A percentile compares a stretch with the other conserved stretches of the same genome.
Evolutionary conservation across 1,140 invertebrate species (phyloP).

Genomic region (Zeugodacus cucurbitae): DNA sequence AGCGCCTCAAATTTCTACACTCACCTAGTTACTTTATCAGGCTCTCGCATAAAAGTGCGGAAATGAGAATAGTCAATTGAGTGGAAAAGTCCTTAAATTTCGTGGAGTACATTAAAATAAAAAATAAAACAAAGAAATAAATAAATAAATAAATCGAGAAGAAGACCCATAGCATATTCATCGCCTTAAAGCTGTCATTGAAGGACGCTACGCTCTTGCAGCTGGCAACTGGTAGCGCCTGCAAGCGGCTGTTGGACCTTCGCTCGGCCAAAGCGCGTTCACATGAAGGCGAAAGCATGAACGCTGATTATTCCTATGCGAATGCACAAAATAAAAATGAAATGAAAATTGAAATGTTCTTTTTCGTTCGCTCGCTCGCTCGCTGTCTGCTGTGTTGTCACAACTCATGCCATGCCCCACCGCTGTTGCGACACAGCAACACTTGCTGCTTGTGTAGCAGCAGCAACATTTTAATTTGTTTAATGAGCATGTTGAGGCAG

Average conservation of each 20-base stretch:
- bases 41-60: background rate
- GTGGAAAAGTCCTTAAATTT: constrained; percentile 21
- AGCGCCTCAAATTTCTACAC: too few species aligned
- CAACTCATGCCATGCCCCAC: background rate
- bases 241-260: background rate
- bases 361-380: background rate
- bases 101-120: background rate
- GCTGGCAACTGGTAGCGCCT: too few species aligned
- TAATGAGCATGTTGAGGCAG: constrained; percentile 43
- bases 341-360: constrained; percentile 14
- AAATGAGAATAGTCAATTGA: constrained; percentile 39
- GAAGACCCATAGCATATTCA: background rate
- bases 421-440: background rate
- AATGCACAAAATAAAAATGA: constrained; percentile 28
- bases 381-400: background rate
- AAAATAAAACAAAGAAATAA: too few species aligned
- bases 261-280: background rate
- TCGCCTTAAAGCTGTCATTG: constrained; percentile 12
- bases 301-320: background rate
- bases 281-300: background rate
- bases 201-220: too few species aligned
- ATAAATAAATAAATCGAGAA: background rate
- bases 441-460: background rate
- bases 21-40: background rate
- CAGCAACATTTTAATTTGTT: constrained; percentile 44